Percentiles rank a stretch among this genome's conserved stretches.
Conservation (phyloP, 2,888 invertebrate species). For the Gonocerus acuteangulatus region DNA sequence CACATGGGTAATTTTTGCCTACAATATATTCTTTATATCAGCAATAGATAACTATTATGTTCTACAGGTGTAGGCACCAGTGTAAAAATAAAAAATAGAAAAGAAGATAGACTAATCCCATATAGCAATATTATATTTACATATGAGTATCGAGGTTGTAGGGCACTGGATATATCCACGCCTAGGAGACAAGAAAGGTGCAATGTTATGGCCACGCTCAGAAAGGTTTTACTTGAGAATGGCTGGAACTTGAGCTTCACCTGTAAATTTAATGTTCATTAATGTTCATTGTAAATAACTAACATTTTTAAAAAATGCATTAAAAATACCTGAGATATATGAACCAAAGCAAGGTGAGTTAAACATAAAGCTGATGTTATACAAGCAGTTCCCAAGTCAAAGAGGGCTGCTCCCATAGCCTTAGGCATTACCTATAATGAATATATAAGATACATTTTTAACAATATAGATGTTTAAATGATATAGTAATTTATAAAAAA, state of each 20-base stretch:
- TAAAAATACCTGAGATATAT: constrained; percentile 47
- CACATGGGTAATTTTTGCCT: too few species aligned
- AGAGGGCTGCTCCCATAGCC: constrained; percentile 48
- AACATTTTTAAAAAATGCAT: too few species aligned
- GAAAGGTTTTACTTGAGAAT: constrained; percentile 47
- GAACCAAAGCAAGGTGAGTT: constrained; percentile 51
- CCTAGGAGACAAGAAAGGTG: constrained; percentile 49
- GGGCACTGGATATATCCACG: constrained; percentile 47
- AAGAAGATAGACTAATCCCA: too few species aligned
- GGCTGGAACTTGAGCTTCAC: constrained; percentile 44
- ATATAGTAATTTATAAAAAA: too few species aligned
- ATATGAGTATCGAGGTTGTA: constrained; percentile 43
- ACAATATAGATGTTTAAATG: background rate
- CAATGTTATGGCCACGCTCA: constrained; percentile 48
- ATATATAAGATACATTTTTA: background rate
- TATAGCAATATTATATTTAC: constrained; percentile 38
- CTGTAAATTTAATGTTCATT: background rate
- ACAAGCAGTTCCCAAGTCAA: constrained; percentile 52
- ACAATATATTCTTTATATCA: too few species aligned
- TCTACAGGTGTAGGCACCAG: too few species aligned
- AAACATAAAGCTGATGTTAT: constrained; percentile 52
- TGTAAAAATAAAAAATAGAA: too few species aligned
- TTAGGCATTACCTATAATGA: constrained; percentile 46
- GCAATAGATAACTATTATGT: too few species aligned
- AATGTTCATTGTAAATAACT: too few species aligned